Evolutionary conservation across 2,888 invertebrate species (phyloP).

Genomic region (Coleophora flavipennella): DNA sequence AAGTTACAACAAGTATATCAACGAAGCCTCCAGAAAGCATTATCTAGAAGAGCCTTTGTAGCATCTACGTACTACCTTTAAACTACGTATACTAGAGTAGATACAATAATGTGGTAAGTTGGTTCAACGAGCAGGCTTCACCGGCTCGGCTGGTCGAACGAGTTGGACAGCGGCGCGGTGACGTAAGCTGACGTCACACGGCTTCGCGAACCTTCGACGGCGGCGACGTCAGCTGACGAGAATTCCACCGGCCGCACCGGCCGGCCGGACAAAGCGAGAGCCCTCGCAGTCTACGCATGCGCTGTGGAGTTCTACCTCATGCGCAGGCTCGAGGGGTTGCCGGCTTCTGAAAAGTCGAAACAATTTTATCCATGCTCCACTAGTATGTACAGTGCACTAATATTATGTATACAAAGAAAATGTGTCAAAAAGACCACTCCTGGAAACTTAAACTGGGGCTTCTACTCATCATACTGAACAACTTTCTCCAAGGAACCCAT

Average conservation of each 20-base stretch:
- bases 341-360: conserved; percentile 3
- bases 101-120: too few relatives aligned
- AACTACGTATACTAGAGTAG: too few relatives aligned
- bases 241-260: conserved; percentile 12
- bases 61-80: too few relatives aligned
- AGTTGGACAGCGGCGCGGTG: conserved; percentile 20
- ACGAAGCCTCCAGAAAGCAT: conserved; percentile 1
- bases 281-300: conserved; percentile 15
- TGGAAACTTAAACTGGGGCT: too few relatives aligned
- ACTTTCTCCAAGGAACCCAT: too few relatives aligned
- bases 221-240: conserved; percentile 24
- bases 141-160: conserved; percentile 12
- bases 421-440: too few relatives aligned
- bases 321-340: conserved; percentile 19
- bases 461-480: too few relatives aligned
- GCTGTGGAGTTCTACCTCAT: conserved; percentile 14
- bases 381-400: too few relatives aligned
- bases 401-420: too few relatives aligned
- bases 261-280: too few relatives aligned
- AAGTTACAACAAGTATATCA: neutral
- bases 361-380: conserved; percentile 5
- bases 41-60: neutral
- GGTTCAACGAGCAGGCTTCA: conserved; percentile 13
- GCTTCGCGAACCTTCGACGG: conserved; percentile 40
- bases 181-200: conserved; percentile 37